Conservation (phyloP, 2,888 invertebrate species). For the Griposia aprilina region DNA sequence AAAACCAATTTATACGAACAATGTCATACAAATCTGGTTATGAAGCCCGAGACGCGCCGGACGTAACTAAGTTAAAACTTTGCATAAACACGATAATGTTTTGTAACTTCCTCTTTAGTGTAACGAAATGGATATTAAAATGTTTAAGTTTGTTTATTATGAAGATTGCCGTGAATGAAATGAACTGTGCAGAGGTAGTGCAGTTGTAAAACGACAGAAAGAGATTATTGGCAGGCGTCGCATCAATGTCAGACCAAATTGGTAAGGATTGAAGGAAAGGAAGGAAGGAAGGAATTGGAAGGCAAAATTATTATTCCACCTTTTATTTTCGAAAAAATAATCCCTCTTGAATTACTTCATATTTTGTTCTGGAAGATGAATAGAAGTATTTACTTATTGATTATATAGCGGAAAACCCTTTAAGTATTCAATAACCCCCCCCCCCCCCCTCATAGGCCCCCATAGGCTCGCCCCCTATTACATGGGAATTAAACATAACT, state of each 20-base stretch:
- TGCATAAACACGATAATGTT: constrained; percentile 64
- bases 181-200: neutral
- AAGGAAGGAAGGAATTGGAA: too few species aligned
- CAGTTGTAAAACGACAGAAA: neutral
- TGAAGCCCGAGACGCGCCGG: constrained; percentile 48
- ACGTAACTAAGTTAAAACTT: constrained; percentile 63
- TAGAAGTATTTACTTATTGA: neutral
- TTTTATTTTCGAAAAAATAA: neutral
- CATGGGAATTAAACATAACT: too few species aligned
- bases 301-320: too few species aligned
- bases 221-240: too few species aligned
- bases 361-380: neutral
- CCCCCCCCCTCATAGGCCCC: too few species aligned
- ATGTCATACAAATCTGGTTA: constrained; percentile 64
- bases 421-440: too few species aligned
- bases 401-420: too few species aligned
- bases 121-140: constrained; percentile 62
- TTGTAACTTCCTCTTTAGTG: constrained; percentile 57
- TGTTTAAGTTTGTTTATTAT: constrained; percentile 45
- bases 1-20: constrained; percentile 66
- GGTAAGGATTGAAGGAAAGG: too few species aligned
- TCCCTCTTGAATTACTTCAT: too few species aligned
- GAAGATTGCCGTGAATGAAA: constrained; percentile 24
- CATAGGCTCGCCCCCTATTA: too few species aligned
- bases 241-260: neutral